Percentiles rank a stretch among this genome's conserved stretches.
Evolutionary conservation across 2,888 invertebrate species (phyloP).

Genomic region (Agrilus biguttatus): DNA sequence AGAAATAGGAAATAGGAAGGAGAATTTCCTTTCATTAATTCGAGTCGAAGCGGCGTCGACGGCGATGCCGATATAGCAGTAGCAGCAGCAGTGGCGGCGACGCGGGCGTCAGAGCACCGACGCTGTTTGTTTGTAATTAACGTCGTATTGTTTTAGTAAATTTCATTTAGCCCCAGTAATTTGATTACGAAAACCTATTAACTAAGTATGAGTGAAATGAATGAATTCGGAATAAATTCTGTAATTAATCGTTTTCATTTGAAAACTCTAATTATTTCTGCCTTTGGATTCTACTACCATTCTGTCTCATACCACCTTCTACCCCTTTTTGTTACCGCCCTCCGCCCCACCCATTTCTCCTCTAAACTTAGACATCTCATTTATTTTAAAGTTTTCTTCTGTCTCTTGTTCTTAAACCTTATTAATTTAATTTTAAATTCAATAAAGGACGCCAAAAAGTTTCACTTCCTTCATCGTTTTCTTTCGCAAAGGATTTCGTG

Average conservation of each 20-base stretch:
- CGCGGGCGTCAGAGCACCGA: no score
- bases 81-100: no score
- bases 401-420: conserved; percentile 10
- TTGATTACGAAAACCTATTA: conserved; percentile 28
- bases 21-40: no score
- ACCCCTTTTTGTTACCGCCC: conserved; percentile 2
- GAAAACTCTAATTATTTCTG: conserved; percentile 19
- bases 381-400: conserved; percentile 22
- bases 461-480: no score
- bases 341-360: background rate
- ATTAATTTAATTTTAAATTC: conserved; percentile 23
- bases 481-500: no score
- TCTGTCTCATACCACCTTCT: background rate
- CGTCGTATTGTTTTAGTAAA: conserved; percentile 27
- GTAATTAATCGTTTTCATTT: conserved; percentile 28
- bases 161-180: conserved; percentile 26
- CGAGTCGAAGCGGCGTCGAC: no score
- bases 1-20: no score
- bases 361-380: conserved; percentile 24
- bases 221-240: conserved; percentile 25
- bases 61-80: no score
- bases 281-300: conserved; percentile 13
- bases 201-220: conserved; percentile 24
- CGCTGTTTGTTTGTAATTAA: conserved; percentile 27
- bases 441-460: conserved; percentile 3